Evolutionary conservation across 2,888 invertebrate genomes (phyloP), one percentile per base, ranked within the genome.

Genomic region (Tetragnatha montana): DNA sequence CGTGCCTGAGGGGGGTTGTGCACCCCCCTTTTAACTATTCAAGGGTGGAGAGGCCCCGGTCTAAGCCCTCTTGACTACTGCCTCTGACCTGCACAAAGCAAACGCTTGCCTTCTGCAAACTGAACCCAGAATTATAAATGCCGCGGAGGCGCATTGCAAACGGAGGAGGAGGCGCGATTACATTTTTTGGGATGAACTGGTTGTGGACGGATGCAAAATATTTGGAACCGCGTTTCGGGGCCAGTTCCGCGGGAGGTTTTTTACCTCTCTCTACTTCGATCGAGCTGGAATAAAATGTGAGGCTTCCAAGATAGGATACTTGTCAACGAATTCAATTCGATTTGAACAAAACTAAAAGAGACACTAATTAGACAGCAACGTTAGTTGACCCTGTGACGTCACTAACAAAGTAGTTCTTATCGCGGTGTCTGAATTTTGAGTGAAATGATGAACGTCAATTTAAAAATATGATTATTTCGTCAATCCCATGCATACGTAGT

Each of bases 41-140:
- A 49, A 71, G 71, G 47, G 17, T 51, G 69, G 21, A 78, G 76
- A 76, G 49, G 74, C 73, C 17, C 71, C 68, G 47, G 71, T 60
- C 85, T 73, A 89, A 89, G 74, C 85, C 89, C 89, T 89, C 89
- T 89, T 89, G 89, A 89, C 89, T 89, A 85, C 71, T 81, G 76
- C 80, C 50, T 47, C 81, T 85, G 81, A 85, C 81, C 68, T 71
- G 76, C 71, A 81, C 85, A 89, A 87, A 79, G 76, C 89, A 76
- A 75, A 76, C 85, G 85, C 81, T 85, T 81, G 84, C 81, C 49
- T 85, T 89, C 85, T 76, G 85, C 76, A 89, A 85, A 89, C 84
- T 70, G 76, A 80, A 69, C 76, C 35, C 51, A 6, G 10, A 74
- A 73, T 80, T 68, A n/a, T n/a, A 74, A 80, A 80, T 21, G 47